These are phyloP conservation scores for Littorina saxatilis DNA, from an alignment of 1,140 invertebrate genomes.

Conservation along the genomic window DNA sequence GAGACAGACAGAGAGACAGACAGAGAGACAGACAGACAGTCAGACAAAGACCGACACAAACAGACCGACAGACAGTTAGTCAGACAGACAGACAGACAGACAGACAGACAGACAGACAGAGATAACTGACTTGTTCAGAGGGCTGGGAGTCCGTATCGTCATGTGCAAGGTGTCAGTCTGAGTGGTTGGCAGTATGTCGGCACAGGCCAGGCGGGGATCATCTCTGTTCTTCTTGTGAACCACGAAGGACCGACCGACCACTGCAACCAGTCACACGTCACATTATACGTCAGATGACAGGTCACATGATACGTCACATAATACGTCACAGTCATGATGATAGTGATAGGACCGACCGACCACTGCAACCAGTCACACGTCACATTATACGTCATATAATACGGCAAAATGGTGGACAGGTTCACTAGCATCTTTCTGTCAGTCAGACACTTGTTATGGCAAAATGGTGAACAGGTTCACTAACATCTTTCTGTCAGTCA, in stretches of 20 bases:
- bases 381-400: no score
- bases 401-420: no score
- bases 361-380: constrained; percentile 81
- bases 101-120: not conserved
- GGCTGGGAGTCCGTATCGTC: not conserved
- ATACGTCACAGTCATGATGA: no score
- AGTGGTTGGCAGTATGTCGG: constrained; percentile 86
- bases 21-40: not conserved
- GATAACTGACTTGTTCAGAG: constrained; percentile 18
- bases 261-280: no score
- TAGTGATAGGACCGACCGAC: constrained; percentile 89
- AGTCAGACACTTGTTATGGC: no score
- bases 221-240: constrained; percentile 87
- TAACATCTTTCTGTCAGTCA: no score
- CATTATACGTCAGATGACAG: no score
- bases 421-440: no score
- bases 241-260: constrained; percentile 90
- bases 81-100: not conserved
- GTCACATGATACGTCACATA: no score
- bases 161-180: not conserved
- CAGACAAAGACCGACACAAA: not conserved
- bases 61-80: not conserved
- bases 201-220: constrained; percentile 87
- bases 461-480: no score
- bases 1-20: not conserved